These are phyloP conservation scores for Oplegnathus fasciatus DNA, from an alignment of 2,113 vertebrate genomes.

Conservation along the genomic window DNA sequence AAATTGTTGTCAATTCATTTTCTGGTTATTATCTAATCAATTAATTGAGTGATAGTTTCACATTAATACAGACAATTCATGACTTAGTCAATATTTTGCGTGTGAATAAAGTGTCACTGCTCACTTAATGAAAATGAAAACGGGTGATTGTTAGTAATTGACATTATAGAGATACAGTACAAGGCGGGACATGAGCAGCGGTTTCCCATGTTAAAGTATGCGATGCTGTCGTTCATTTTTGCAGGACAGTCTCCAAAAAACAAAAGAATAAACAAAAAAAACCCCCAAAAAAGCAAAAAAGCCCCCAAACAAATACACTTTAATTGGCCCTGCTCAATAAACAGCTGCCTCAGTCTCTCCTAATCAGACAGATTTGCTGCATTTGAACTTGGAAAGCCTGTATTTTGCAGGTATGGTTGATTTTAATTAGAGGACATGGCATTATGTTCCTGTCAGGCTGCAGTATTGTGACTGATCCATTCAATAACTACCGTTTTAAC, in stretches of 20 bases:
- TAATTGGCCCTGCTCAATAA: not conserved
- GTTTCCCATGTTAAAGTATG: too few species aligned
- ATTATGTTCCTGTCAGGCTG: not conserved
- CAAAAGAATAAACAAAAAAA: not conserved
- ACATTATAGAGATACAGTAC: not conserved
- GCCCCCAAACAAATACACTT: not conserved
- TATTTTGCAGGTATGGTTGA: not conserved
- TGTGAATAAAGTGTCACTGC: not conserved
- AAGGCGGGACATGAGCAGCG: too few species aligned
- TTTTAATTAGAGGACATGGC: constrained; percentile 1
- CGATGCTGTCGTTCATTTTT: too few species aligned
- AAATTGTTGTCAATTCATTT: not conserved
- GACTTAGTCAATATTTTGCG: too few species aligned
- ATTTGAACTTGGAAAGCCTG: not conserved
- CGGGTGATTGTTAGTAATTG: not conserved
- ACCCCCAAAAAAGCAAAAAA: too few species aligned
- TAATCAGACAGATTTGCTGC: not conserved
- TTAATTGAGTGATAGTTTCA: not conserved
- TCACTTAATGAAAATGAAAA: too few species aligned
- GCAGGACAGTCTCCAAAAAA: not conserved
- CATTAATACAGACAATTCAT: not conserved
- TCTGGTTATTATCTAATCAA: not conserved
- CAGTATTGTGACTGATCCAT: constrained; percentile 4
- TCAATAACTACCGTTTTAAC: constrained; percentile 2
- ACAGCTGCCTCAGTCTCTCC: not conserved